Base-by-base conservation (phyloP, 1,140 invertebrate genomes). In the Phocides pigmalion region DNA sequence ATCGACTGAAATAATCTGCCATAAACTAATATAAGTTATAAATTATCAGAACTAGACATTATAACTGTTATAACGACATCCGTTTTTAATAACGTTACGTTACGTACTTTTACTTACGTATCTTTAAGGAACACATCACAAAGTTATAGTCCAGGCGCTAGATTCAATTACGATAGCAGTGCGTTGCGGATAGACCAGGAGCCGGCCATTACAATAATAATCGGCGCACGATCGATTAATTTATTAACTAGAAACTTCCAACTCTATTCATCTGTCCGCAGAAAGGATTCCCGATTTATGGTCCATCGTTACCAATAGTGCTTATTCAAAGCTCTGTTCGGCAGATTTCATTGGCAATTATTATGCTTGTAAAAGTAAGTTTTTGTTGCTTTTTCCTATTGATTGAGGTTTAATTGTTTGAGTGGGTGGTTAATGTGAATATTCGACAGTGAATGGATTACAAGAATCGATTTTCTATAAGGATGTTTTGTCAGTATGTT, bases 131-230 rank as follows among this genome's bases (percentile, higher is more conserved):
- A 20, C 9, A 46, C n/a, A 56, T 68, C 54, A 54, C 20, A 37
- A 61, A 8, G 44, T 15, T 39, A 32, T 32, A 35, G 42, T 47
- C 54, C 53, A 64, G 53, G 66, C 64, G 67, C 68, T 68, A 74
- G 84, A 87, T 87, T 87, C 79, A 87, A 87, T 87, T 87, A 87
- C 72, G 84, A 87, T 87, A 85, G 69, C 64, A 66, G 54, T 51
- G 59, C 16, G 63, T 53, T 70, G 35, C 62, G 66, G 56, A 66
- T 72, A 73, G 70, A 68, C 76, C 76, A 68, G 81, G 77, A 83
- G 82, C 79, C 54, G 63, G 68, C 71, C 81, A 82, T 84, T 84
- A 86, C 76, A 79, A 81, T 84, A 81, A 81, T 87, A 85, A 84
- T 84, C 84, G 79, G 75, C 78, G 74, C 75, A 81, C 77, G 76